These are phyloP conservation scores for Dioctria rufipes DNA, from an alignment of 2,888 invertebrate genomes.

Conservation along the genomic window DNA sequence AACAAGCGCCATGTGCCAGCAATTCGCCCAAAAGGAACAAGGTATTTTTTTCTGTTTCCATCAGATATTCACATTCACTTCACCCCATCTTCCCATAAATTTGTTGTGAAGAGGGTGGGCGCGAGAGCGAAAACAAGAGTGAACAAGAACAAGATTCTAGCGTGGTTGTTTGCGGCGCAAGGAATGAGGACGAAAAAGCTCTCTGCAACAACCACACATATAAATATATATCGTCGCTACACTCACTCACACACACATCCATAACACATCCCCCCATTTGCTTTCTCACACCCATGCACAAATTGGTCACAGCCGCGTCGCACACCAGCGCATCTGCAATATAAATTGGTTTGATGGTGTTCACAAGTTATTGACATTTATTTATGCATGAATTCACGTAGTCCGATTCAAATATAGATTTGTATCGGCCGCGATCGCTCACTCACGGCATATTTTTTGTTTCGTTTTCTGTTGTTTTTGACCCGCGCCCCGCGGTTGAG, in stretches of 20 bases:
- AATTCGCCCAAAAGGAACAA: constrained; percentile 12
- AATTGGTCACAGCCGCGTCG: not conserved
- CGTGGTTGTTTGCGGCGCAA: constrained; percentile 7
- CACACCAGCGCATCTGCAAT: not conserved
- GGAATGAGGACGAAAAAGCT: not conserved
- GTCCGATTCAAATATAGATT: constrained; percentile 34
- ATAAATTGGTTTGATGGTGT: constrained; percentile 17
- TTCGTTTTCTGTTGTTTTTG: constrained; percentile 40
- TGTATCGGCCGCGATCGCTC: constrained; percentile 32
- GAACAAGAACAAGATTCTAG: not conserved
- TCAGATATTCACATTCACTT: not conserved
- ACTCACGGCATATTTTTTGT: constrained; percentile 31
- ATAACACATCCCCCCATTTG: not conserved
- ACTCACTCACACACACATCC: not conserved
- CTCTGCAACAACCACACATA: too few species aligned
- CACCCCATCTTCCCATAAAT: not conserved
- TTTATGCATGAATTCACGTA: constrained; percentile 44
- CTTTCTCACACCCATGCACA: not conserved
- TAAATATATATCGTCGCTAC: not conserved
- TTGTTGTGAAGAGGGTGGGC: not conserved
- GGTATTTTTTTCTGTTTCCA: not conserved
- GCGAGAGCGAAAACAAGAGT: constrained; percentile 11
- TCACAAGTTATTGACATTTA: constrained; percentile 48
- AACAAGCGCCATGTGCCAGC: constrained; percentile 38
- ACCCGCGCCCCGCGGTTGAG: constrained; percentile 14